Conservation (phyloP, 2,888 invertebrate genomes). For the Cheilosia urbana region DNA sequence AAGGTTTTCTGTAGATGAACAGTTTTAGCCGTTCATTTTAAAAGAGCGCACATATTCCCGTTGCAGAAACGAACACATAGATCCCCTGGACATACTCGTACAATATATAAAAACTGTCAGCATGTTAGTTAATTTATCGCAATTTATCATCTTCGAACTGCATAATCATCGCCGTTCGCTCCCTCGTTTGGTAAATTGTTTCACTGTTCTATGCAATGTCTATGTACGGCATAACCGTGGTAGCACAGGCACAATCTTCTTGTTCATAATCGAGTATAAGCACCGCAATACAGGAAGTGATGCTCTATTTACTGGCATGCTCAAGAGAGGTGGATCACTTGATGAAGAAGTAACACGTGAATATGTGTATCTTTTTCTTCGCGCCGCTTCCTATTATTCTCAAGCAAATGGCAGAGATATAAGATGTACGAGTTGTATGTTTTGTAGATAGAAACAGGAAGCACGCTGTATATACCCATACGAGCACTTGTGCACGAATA, state of each 20-base stretch:
- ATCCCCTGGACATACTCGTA: not conserved
- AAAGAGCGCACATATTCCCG: not conserved
- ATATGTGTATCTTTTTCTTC: constrained; percentile 18
- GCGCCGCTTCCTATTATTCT: constrained; percentile 18
- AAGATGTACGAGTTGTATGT: constrained; percentile 14
- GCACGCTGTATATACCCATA: constrained; percentile 3
- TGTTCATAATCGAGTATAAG: constrained; percentile 49
- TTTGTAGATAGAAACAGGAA: constrained; percentile 39
- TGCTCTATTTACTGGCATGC: constrained; percentile 65
- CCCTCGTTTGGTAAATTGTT: constrained; percentile 25
- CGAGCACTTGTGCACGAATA: constrained; percentile 13
- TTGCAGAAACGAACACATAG: not conserved
- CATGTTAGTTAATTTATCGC: constrained; percentile 52
- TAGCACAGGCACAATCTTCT: constrained; percentile 8
- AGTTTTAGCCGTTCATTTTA: no score
- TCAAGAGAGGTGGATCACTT: constrained; percentile 49
- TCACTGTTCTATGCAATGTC: constrained; percentile 4
- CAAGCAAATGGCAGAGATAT: constrained; percentile 15
- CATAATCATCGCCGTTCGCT: constrained; percentile 26
- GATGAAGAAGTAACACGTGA: constrained; percentile 52
- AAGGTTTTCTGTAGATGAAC: no score
- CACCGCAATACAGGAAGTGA: constrained; percentile 70
- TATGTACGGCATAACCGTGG: not conserved
- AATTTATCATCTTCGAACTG: constrained; percentile 63
- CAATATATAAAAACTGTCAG: constrained; percentile 8